Base-by-base conservation (phyloP, 2,888 invertebrate species). In the Drosophila kambysellisi region DNA sequence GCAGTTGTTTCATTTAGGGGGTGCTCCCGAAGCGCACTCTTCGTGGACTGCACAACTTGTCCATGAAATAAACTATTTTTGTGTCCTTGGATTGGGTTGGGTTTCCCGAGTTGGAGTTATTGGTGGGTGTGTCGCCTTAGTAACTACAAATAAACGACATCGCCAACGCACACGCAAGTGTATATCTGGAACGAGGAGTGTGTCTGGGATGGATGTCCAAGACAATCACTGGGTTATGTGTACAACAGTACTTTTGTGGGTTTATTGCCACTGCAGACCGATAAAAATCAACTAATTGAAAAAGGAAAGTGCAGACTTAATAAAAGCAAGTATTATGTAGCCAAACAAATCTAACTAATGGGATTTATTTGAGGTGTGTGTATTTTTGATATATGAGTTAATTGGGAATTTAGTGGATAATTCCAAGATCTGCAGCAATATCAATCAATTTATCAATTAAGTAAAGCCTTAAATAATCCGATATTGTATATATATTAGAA, bases 221-320 rank as follows among this genome's bases (percentile, higher is more conserved):
- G n/a, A 68, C n/a, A 68, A 65, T 52, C 48, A 37, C 63, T 43
- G 69, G 61, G 60, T 63, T 73, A 67, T 25, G 72, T 76, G 53
- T 37, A 37, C 15, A 43, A 46, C 15, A 32, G 69, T 69, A 51
- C 63, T 76, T 70, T 57, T n/a, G 56, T 65, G 58, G 59, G 70
- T 65, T 83, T 82, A 71, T 65, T 53, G 56, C 61, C 61, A 20
- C 59, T 52, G 67, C 56, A 56, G 12, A 29, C 48, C 76, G 83
- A 86, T 84, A 83, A 68, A 70, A 62, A 86, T 83, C 83, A 69
- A 70, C 75, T 86, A 83, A 83, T 83, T 86, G 83, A 86, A 88
- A 75, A 58, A 39, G 37, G 51, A 48, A 48, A 50, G 35, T 35
- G 52, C 59, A 63, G 56, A 50, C 62, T 56, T 25, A 56, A 35